Evolutionary conservation across 2,888 invertebrate genomes (phyloP), one percentile per base, ranked within the genome.

Genomic region (Dendrolimus houi): DNA sequence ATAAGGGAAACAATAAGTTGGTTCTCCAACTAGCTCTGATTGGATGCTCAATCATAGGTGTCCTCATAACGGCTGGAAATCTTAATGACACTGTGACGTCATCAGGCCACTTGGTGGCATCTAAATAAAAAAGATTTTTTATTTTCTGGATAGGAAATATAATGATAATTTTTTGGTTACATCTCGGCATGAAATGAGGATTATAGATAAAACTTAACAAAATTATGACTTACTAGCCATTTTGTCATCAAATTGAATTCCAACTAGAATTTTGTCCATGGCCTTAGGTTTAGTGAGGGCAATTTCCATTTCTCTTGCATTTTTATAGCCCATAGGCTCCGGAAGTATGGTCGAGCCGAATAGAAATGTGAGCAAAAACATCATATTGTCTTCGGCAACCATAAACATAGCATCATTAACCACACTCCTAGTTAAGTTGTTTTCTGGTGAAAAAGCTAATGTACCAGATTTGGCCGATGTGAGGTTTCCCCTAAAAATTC

Each of bases 21-120:
- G 96, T 97, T 54, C 92, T 86, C 96, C 96, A 97, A 64, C 89
- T 88, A 29, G 86, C 83, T 59, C 81, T 77, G 12, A 89, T 59
- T 0, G 90, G 90, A 64, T 90, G 87, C 66, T 80, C 87, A 53
- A 83, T 58, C 76, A 74, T 84, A 7, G 76, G 84, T 52, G 85
- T 92, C 63, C 94, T 87, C 76, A 93, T 89, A 59, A 94, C 93
- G 12, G 93, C 93, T 9, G 94, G 94, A 76, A 94, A 94, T 55
- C 94, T 91, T 55, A 95, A 71, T 1, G 91, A 79, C 42, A 93
- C 85, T 41, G 83, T 75, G 41, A 94, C 84, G 54, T 93, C 77
- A 9, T 91, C 76, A 0, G 92, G 93, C 81, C 93, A 87, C 55
- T 72, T 67, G 0, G 80, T 72, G 58, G 82, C 81, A 77, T 83